Conservation (phyloP, 2,888 invertebrate genomes). For the Zhengitettix transpicula region DNA sequence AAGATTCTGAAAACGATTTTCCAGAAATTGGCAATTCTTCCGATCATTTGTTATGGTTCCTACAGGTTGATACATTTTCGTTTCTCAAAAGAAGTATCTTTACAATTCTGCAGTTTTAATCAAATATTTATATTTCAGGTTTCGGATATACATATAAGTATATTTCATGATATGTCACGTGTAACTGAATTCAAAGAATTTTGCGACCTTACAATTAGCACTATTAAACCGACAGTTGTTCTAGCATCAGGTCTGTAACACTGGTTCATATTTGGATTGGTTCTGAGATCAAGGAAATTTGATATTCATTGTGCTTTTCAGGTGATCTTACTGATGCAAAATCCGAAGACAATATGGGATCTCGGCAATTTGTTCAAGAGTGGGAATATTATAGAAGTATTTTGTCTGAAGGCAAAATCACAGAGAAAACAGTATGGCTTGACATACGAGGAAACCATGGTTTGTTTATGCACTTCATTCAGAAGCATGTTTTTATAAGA, state of each 20-base stretch:
- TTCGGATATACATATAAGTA: slow-evolving; percentile 77
- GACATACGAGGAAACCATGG: slow-evolving; percentile 89
- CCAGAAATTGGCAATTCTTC: slow-evolving; percentile 33
- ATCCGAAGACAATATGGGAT: slow-evolving; percentile 58
- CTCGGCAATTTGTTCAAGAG: slow-evolving; percentile 62
- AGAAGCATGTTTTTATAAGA: too few species aligned
- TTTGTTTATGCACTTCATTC: slow-evolving; percentile 19
- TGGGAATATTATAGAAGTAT: slow-evolving; percentile 64
- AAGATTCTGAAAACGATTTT: slow-evolving; percentile 5
- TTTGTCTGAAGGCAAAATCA: slow-evolving; percentile 46
- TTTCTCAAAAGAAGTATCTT: background rate
- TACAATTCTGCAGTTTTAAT: background rate
- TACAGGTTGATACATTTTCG: slow-evolving; percentile 38
- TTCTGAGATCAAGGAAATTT: background rate
- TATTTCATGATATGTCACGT: slow-evolving; percentile 57
- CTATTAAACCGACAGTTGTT: slow-evolving; percentile 58
- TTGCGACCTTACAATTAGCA: slow-evolving; percentile 53
- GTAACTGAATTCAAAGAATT: slow-evolving; percentile 64
- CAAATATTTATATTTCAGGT: slow-evolving; percentile 38
- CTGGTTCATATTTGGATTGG: background rate
- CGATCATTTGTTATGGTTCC: slow-evolving; percentile 54
- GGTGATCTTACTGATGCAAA: slow-evolving; percentile 81
- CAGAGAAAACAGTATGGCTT: slow-evolving; percentile 59
- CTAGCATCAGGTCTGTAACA: slow-evolving; percentile 55
- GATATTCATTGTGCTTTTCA: slow-evolving; percentile 17